Evolutionary conservation across 2,888 invertebrate genomes (phyloP).

Genomic region (Mimachlamys varia): DNA sequence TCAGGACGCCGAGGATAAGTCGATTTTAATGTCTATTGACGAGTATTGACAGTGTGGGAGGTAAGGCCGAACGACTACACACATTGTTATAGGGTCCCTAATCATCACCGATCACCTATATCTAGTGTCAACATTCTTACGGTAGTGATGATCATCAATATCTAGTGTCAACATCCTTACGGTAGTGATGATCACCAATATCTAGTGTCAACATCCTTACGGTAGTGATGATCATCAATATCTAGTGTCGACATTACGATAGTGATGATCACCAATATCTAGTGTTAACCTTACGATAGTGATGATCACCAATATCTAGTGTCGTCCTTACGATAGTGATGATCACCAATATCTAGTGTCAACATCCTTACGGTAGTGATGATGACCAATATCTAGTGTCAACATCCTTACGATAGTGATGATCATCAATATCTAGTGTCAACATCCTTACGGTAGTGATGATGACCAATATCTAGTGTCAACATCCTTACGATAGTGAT

Average conservation of each 20-base stretch:
- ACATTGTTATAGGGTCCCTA: neutral
- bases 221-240: neutral
- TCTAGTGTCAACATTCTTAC: neutral
- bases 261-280: too few relatives aligned
- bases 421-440: neutral
- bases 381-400: neutral
- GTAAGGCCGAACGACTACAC: neutral
- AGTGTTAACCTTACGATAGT: neutral
- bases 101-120: neutral
- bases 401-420: neutral
- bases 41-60: neutral
- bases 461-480: neutral
- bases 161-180: neutral
- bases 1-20: neutral
- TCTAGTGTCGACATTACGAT: neutral
- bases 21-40: conserved; percentile 17
- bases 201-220: neutral
- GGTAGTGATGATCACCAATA: neutral
- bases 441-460: neutral
- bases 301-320: too few relatives aligned
- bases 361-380: neutral
- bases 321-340: neutral
- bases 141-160: too few relatives aligned
- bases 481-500: neutral
- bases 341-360: neutral